A percentile compares a stretch with the other conserved stretches of the same genome.
Conservation (phyloP, 2,888 invertebrate genomes). For the Apodemia mormo region DNA sequence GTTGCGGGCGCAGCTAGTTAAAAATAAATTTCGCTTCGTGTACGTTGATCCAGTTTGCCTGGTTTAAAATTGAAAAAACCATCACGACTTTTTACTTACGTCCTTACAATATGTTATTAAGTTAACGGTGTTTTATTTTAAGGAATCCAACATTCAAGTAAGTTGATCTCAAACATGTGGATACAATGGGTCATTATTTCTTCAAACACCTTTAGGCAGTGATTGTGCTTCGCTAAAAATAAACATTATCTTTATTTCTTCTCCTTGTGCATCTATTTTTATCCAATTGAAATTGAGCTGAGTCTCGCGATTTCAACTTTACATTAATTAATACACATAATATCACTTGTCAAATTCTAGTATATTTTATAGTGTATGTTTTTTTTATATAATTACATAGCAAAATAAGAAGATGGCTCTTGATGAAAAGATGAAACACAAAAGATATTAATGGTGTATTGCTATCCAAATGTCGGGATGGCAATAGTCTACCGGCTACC, state of each 20-base stretch:
- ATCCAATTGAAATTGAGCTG: too few relatives aligned
- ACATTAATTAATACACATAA: too few relatives aligned
- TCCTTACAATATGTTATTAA: slow-evolving; percentile 64
- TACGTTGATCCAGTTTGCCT: slow-evolving; percentile 23
- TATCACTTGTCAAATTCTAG: too few relatives aligned
- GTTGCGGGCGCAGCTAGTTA: too few relatives aligned
- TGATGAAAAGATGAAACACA: too few relatives aligned
- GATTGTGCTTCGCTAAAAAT: slow-evolving; percentile 1
- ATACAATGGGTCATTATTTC: slow-evolving; percentile 14
- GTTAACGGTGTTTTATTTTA: slow-evolving; percentile 62
- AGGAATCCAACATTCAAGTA: slow-evolving; percentile 42
- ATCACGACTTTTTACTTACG: slow-evolving; percentile 72
- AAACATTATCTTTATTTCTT: neutral
- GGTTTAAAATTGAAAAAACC: slow-evolving; percentile 28
- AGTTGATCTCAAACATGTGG: slow-evolving; percentile 12
- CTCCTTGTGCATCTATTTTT: neutral
- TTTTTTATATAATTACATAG: too few relatives aligned
- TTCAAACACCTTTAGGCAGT: slow-evolving; percentile 12
- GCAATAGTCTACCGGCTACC: too few relatives aligned
- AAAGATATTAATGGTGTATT: too few relatives aligned
- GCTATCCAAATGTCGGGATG: too few relatives aligned
- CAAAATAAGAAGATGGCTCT: too few relatives aligned
- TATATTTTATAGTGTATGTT: too few relatives aligned
- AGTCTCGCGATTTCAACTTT: too few relatives aligned
- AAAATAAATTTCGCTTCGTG: neutral